Evolutionary conservation across 2,797 vertebrate species (phyloP).

Genomic region (Chelidonichthys spinosus): DNA sequence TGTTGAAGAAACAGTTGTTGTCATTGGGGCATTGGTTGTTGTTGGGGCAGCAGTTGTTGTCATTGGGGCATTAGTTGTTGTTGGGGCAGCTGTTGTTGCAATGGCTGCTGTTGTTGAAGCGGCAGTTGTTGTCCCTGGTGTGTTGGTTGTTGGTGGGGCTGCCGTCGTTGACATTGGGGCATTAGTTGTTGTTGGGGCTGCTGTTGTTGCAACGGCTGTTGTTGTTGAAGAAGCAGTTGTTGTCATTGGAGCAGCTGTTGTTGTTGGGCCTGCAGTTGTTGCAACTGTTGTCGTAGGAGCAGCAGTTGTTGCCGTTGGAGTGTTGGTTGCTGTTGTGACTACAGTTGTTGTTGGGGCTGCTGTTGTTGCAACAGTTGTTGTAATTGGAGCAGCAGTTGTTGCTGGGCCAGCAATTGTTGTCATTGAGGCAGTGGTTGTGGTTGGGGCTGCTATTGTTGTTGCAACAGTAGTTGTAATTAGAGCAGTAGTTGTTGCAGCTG

Average conservation of each 20-base stretch:
- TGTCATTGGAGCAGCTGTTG: too few species aligned
- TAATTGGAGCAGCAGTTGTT: not conserved
- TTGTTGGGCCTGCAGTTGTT: not conserved
- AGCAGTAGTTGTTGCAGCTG: not conserved
- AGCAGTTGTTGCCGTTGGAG: too few species aligned
- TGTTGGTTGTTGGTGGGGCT: not conserved
- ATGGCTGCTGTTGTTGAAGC: too few species aligned
- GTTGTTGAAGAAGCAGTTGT: not conserved
- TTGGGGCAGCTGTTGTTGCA: too few species aligned
- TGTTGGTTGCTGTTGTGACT: too few species aligned
- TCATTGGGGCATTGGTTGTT: too few species aligned
- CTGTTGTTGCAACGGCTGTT: not conserved
- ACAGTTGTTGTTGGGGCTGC: too few species aligned
- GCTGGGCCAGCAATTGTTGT: not conserved
- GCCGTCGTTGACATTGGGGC: not conserved
- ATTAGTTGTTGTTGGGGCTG: not conserved
- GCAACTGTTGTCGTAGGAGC: rapidly evolving
- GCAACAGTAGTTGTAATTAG: too few species aligned
- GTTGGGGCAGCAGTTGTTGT: too few species aligned
- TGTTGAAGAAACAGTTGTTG: too few species aligned
- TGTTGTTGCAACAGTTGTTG: not conserved
- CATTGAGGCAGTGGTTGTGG: not conserved
- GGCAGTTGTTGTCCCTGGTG: not conserved
- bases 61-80: too few species aligned
- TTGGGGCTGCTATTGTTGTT: not conserved